Percentiles rank a stretch among this genome's conserved stretches.
Conservation (phyloP, 1,140 invertebrate genomes). For the Drusus annulatus region DNA sequence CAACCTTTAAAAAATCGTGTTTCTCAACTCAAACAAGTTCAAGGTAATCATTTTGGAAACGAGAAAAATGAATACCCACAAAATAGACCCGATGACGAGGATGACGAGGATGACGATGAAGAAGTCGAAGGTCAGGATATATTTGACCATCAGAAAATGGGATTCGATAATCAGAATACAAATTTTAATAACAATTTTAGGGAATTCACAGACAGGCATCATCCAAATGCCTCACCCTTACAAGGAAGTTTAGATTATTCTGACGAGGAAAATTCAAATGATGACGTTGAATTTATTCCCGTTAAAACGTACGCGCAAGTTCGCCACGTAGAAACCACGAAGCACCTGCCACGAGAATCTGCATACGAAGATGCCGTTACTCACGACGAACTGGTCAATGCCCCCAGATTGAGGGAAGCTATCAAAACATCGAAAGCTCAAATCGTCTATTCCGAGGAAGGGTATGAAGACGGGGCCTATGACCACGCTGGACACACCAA, state of each 20-base stretch:
- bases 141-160: slow-evolving; percentile 66
- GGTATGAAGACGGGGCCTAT: slow-evolving; percentile 83
- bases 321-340: slow-evolving; percentile 74
- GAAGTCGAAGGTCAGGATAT: slow-evolving; percentile 67
- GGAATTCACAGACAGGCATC: slow-evolving; percentile 62
- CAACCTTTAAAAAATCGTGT: slow-evolving; percentile 66
- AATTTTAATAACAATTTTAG: slow-evolving; percentile 67
- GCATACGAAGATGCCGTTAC: slow-evolving; percentile 73
- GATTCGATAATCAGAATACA: slow-evolving; percentile 63
- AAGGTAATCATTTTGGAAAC: slow-evolving; percentile 66
- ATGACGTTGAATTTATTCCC: slow-evolving; percentile 73
- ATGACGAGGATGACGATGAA: slow-evolving; percentile 61
- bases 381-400: slow-evolving; percentile 75
- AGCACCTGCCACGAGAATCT: slow-evolving; percentile 73
- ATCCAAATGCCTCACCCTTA: slow-evolving; percentile 60
- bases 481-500: slow-evolving; percentile 83
- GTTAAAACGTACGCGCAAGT: slow-evolving; percentile 79
- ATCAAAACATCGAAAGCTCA: slow-evolving; percentile 81
- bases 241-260: slow-evolving; percentile 59
- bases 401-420: slow-evolving; percentile 76
- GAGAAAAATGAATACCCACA: slow-evolving; percentile 69
- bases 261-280: slow-evolving; percentile 59
- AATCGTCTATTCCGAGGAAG: slow-evolving; percentile 84
- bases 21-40: slow-evolving; percentile 64
- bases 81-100: slow-evolving; percentile 59